Conservation (phyloP, 2,113 vertebrate species). For the Sprattus sprattus region DNA sequence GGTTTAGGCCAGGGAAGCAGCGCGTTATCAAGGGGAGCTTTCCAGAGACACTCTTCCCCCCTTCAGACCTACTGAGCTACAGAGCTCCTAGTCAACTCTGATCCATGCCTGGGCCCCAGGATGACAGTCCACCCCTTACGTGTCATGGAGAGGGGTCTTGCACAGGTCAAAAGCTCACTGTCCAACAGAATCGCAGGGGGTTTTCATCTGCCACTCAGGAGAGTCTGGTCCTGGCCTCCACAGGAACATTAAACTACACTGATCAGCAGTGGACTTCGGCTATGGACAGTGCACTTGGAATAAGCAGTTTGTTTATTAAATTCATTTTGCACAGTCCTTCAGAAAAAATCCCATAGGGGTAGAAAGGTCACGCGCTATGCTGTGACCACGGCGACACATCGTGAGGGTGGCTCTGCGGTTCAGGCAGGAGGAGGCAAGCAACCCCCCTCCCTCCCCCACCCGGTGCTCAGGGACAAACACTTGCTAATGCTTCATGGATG, state of each 20-base stretch:
- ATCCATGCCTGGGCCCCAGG: neutral
- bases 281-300: neutral
- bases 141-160: neutral
- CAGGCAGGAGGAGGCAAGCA: neutral
- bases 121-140: neutral
- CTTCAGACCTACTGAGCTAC: neutral
- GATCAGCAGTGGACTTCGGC: neutral
- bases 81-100: neutral
- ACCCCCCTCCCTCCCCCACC: neutral
- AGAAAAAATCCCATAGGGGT: neutral
- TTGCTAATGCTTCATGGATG: slow-evolving; percentile 40
- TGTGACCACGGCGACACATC: neutral
- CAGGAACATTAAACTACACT: neutral
- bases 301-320: neutral
- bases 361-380: neutral
- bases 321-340: neutral
- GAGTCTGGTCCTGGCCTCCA: neutral
- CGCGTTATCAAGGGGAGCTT: neutral
- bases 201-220: neutral
- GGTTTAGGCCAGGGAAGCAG: slow-evolving; percentile 21
- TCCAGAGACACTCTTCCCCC: neutral
- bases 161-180: neutral
- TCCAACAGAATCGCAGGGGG: neutral
- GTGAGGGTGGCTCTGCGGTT: neutral
- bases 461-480: slow-evolving; percentile 38